phyloP scores from a whole-genome alignment of 2,888 invertebrate genomes.

The Catocala nupta region DNA sequence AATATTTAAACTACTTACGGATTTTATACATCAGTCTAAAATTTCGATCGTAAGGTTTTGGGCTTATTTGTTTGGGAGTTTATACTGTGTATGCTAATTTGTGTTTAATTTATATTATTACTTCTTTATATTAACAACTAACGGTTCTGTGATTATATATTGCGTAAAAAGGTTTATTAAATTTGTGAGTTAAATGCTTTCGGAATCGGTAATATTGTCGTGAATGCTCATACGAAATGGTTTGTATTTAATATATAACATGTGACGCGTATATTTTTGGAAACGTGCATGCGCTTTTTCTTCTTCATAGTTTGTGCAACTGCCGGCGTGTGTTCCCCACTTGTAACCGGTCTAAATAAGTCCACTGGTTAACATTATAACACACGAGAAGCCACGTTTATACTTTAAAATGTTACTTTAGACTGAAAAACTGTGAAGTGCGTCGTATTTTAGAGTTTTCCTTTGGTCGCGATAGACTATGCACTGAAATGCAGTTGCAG shows the following conservation, averaged over 20 bases:
- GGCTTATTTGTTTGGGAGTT: slow-evolving; percentile 78
- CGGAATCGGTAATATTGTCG: slow-evolving; percentile 70
- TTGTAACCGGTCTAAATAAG: slow-evolving; percentile 46
- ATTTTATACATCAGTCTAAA: slow-evolving; percentile 86
- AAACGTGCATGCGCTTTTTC: slow-evolving; percentile 75
- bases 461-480: slow-evolving; percentile 72
- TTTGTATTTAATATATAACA: slow-evolving; percentile 61
- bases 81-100: slow-evolving; percentile 63
- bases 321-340: slow-evolving; percentile 49
- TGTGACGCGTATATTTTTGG: slow-evolving; percentile 59
- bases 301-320: slow-evolving; percentile 82
- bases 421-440: slow-evolving; percentile 24
- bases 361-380: slow-evolving; percentile 44
- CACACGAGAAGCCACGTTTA: slow-evolving; percentile 30
- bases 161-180: slow-evolving; percentile 72
- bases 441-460: slow-evolving; percentile 65
- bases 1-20: slow-evolving; percentile 70
- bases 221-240: slow-evolving; percentile 68
- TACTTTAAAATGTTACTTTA: slow-evolving; percentile 17
- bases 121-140: slow-evolving; percentile 57
- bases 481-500: slow-evolving; percentile 86
- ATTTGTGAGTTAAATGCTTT: slow-evolving; percentile 63
- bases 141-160: slow-evolving; percentile 78
- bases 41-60: slow-evolving; percentile 85
- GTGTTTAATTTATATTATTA: slow-evolving; percentile 66